These are phyloP conservation scores for Pterois miles DNA, from an alignment of 2,797 vertebrate species.

Conservation along the genomic window DNA sequence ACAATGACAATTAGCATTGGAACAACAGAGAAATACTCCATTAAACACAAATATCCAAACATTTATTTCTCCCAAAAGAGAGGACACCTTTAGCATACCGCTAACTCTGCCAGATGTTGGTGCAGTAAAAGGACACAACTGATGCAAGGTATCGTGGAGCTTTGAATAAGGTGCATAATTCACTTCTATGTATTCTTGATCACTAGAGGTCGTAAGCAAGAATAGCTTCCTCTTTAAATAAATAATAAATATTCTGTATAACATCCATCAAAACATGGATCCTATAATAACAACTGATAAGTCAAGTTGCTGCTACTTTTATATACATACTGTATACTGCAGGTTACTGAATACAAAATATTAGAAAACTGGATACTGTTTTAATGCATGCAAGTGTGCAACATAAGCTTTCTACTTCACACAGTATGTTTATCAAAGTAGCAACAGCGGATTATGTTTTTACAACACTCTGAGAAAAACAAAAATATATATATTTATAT, in stretches of 20 bases:
- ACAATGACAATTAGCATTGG: too few species aligned
- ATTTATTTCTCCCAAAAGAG: background rate
- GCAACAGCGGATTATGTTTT: slow-evolving; percentile 60
- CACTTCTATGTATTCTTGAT: slow-evolving; percentile 12
- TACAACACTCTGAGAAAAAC: slow-evolving; percentile 19
- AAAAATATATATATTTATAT: slow-evolving; percentile 34
- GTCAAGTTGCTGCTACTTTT: slow-evolving; percentile 69
- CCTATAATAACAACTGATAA: slow-evolving; percentile 35
- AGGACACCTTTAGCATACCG: background rate
- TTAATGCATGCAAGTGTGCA: slow-evolving; percentile 72
- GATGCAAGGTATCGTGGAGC: background rate
- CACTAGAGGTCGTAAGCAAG: slow-evolving; percentile 14
- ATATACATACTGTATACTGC: slow-evolving; percentile 69
- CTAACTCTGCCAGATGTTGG: background rate
- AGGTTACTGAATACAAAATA: slow-evolving; percentile 59
- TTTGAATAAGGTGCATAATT: background rate
- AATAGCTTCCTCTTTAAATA: slow-evolving; percentile 30
- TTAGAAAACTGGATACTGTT: slow-evolving; percentile 64
- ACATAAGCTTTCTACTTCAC: slow-evolving; percentile 59
- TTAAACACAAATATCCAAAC: too few species aligned
- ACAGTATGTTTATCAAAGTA: slow-evolving; percentile 77
- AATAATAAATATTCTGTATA: slow-evolving; percentile 12
- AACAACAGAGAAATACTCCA: too few species aligned
- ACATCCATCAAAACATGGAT: slow-evolving; percentile 54
- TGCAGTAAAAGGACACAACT: too few species aligned